These are phyloP conservation scores for Thryonomys swinderianus DNA, from an alignment of 2,113 vertebrate species.

Conservation along the genomic window DNA sequence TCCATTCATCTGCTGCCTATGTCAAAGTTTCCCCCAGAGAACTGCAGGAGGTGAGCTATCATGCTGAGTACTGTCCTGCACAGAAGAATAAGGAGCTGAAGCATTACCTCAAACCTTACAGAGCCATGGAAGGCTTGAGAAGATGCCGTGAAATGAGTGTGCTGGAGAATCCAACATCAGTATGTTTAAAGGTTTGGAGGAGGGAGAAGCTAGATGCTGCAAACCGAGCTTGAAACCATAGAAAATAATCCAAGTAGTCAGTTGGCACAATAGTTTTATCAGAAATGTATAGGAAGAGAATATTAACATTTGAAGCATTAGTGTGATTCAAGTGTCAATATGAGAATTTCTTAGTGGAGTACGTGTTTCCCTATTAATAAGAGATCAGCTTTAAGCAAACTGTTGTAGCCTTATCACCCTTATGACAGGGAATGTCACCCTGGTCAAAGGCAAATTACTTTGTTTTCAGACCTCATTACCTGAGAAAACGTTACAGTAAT, in stretches of 20 bases:
- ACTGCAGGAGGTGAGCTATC: not conserved
- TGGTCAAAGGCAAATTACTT: not conserved
- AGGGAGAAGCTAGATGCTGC: not conserved
- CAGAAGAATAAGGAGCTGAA: not conserved
- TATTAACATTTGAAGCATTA: not conserved
- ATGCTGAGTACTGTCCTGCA: not conserved
- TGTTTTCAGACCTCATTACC: not conserved
- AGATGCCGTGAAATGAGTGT: not conserved
- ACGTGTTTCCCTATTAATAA: not conserved
- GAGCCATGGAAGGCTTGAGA: not conserved
- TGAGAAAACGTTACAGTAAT: not conserved
- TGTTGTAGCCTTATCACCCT: not conserved
- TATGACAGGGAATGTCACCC: not conserved
- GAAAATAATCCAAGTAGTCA: not conserved
- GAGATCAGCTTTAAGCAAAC: not conserved
- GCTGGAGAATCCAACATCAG: conserved; percentile 28
- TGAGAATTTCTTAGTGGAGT: not conserved
- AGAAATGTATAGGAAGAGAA: not conserved
- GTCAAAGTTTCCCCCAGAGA: not conserved
- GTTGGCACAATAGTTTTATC: not conserved
- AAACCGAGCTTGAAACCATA: not conserved
- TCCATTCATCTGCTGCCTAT: too few relatives aligned
- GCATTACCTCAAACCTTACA: not conserved
- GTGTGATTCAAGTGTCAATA: not conserved
- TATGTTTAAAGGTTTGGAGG: not conserved